These are phyloP conservation scores for Brachionus rotundiformis DNA, from an alignment of 1,140 invertebrate genomes.

Conservation along the genomic window DNA sequence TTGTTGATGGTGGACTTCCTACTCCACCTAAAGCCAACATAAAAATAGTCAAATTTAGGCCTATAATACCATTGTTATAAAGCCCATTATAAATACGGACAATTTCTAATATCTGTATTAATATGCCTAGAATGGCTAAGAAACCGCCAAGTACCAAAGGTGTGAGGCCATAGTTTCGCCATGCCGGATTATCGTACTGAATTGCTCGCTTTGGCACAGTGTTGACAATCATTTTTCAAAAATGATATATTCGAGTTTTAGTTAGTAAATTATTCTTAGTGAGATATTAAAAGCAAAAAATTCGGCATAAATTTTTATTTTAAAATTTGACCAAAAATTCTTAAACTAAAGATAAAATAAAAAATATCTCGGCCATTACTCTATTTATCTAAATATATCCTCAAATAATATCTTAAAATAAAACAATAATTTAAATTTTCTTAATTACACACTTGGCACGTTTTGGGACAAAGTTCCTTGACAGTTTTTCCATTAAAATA, in stretches of 20 bases:
- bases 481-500: not conserved
- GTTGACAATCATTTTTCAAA: not conserved
- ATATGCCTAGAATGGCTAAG: not conserved
- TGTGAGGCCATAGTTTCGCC: not conserved
- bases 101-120: conserved; percentile 28
- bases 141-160: not conserved
- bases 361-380: not conserved
- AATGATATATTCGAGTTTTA: not conserved
- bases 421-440: not conserved
- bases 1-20: not conserved
- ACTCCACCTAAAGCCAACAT: not conserved
- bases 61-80: conserved; percentile 6
- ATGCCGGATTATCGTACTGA: not conserved
- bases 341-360: conserved; percentile 1
- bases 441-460: conserved; percentile 17
- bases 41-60: not conserved
- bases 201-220: not conserved
- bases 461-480: conserved; percentile 27
- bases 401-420: not conserved
- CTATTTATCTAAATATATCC: conserved; percentile 31
- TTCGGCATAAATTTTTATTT: not conserved
- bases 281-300: conserved; percentile 6
- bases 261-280: not conserved
- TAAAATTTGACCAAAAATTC: conserved; percentile 4
- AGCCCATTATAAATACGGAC: conserved; percentile 12